Evolutionary conservation across 2,888 invertebrate genomes (phyloP).

Genomic region (Gastracanthus pulcherrimus): DNA sequence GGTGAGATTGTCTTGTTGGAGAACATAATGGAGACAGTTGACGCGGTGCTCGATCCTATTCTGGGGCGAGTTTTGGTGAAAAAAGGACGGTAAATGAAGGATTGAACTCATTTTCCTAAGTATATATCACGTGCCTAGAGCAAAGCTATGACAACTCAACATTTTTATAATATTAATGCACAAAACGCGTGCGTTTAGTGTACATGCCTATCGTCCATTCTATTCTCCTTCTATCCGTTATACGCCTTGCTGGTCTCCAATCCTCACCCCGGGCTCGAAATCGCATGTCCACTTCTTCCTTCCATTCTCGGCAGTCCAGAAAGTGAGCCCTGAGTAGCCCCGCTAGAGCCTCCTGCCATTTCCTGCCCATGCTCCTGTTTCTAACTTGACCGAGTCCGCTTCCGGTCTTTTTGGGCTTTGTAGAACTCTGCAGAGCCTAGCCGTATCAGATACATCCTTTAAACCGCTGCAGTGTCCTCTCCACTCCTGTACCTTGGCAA

Average conservation of each 20-base stretch:
- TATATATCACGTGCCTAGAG: neutral
- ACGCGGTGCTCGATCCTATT: conserved; percentile 94
- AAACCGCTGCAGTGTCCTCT: neutral
- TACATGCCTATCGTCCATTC: too few species aligned
- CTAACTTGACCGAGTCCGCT: neutral
- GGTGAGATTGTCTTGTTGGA: conserved; percentile 91
- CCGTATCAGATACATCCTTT: neutral
- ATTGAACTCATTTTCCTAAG: neutral
- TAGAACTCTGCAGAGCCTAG: neutral
- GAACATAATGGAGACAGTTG: conserved; percentile 92
- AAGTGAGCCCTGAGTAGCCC: neutral
- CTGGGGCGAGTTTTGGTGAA: conserved; percentile 93
- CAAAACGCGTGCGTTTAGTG: too few species aligned
- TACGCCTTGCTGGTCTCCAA: too few species aligned
- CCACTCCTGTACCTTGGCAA: neutral
- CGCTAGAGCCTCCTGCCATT: neutral
- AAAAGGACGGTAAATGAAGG: conserved; percentile 83
- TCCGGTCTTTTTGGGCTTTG: neutral
- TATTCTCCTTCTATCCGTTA: too few species aligned
- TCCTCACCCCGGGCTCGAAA: too few species aligned
- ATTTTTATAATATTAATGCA: conserved; percentile 1
- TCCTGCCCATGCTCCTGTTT: neutral
- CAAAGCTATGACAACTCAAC: too few species aligned
- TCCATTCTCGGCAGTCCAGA: neutral
- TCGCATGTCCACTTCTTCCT: too few species aligned